Evolutionary conservation across 1,140 invertebrate genomes (phyloP).

Genomic region (Radopholus similis): DNA sequence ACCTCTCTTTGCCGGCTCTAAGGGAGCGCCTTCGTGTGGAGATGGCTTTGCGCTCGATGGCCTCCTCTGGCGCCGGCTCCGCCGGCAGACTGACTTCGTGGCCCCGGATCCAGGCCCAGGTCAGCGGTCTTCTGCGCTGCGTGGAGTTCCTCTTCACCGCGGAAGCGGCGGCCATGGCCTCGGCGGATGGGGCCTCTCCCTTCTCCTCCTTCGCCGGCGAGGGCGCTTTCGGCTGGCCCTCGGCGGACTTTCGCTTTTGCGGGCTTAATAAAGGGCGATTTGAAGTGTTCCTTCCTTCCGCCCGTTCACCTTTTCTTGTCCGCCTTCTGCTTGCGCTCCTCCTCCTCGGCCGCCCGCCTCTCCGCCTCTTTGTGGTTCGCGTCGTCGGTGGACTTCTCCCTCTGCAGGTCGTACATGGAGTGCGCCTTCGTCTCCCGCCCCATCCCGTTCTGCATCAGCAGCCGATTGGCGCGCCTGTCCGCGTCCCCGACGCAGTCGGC

Average conservation of each 20-base stretch:
- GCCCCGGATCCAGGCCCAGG: constrained; percentile 14
- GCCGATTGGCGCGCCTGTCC: not conserved
- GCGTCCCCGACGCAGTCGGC: not conserved
- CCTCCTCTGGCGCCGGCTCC: not conserved
- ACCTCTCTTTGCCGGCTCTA: constrained; percentile 2
- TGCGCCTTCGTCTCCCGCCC: constrained; percentile 3
- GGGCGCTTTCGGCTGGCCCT: not conserved
- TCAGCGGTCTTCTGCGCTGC: constrained; percentile 6
- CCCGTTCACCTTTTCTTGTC: not conserved
- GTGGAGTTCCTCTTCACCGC: not conserved
- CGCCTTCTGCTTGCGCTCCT: not conserved
- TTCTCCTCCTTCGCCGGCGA: too few species aligned
- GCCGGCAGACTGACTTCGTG: constrained; percentile 12
- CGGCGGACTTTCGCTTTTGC: not conserved
- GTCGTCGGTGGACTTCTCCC: not conserved
- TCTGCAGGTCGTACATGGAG: constrained; percentile 18
- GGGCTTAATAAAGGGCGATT: too few species aligned
- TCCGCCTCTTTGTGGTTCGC: constrained; percentile 1
- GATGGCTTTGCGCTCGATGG: not conserved
- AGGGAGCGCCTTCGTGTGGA: constrained; percentile 4
- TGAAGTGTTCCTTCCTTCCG: not conserved
- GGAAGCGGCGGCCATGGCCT: not conserved
- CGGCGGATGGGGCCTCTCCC: not conserved
- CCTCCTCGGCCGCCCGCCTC: not conserved
- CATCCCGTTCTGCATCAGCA: not conserved